Percentiles rank a stretch among this genome's conserved stretches.
phyloP scores from a whole-genome alignment of 2,113 vertebrate species.

The Aviceda subcristata region DNA sequence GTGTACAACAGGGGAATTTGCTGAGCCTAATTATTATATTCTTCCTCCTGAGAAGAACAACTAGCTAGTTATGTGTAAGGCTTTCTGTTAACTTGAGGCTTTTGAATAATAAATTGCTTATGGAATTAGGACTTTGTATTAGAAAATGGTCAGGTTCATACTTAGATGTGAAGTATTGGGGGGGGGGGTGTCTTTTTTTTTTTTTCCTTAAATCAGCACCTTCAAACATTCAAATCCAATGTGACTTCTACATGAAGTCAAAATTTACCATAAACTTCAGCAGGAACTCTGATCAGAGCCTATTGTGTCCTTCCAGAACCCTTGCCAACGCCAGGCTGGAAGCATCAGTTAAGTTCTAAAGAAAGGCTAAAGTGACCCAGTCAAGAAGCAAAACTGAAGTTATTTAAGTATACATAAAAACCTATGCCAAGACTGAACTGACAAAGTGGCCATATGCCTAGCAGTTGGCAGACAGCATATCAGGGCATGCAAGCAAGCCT shows the following conservation, averaged over 20 bases:
- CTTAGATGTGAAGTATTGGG: background rate
- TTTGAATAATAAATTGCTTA: background rate
- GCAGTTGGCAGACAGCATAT: background rate
- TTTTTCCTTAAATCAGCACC: background rate
- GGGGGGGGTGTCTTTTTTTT: background rate
- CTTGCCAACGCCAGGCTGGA: background rate
- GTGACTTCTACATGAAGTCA: background rate
- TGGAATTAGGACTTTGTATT: background rate
- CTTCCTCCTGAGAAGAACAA: background rate
- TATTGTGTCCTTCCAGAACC: background rate
- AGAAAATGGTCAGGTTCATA: background rate
- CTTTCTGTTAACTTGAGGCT: background rate
- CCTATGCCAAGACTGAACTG: slow-evolving; percentile 1
- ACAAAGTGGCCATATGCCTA: slow-evolving; percentile 6
- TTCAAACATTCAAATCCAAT: background rate
- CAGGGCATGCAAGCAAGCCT: background rate
- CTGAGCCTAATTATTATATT: background rate
- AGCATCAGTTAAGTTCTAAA: background rate
- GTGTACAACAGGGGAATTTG: background rate
- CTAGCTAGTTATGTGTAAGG: background rate
- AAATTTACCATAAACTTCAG: background rate
- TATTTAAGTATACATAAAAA: background rate
- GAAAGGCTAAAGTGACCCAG: background rate
- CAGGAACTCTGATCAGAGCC: background rate
- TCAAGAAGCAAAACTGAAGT: slow-evolving; percentile 17